phyloP scores from a whole-genome alignment of 2,797 vertebrate genomes.

The Pipistrellus nathusii region DNA sequence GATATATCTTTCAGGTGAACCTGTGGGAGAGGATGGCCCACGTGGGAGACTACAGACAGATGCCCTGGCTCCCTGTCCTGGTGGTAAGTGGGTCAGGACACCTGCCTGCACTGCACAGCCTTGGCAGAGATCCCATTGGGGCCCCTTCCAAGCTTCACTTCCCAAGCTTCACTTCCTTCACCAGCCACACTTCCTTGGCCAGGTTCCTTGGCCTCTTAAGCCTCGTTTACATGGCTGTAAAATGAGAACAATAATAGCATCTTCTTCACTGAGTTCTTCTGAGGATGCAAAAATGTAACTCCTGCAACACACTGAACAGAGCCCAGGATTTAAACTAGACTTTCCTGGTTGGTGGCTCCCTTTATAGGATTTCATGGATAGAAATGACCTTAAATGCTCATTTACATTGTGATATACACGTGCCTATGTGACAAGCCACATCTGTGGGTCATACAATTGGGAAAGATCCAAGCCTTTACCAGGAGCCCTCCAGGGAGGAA shows the following conservation, averaged over 20 bases:
- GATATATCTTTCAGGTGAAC: slow-evolving; percentile 83
- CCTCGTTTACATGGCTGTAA: neutral
- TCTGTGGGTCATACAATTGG: neutral
- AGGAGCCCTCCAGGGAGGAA: too few relatives aligned
- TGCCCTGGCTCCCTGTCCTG: slow-evolving; percentile 91
- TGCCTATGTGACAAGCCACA: neutral
- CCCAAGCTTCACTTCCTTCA: neutral
- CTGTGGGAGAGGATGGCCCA: slow-evolving; percentile 89
- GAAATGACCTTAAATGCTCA: neutral
- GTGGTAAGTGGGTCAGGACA: slow-evolving; percentile 90
- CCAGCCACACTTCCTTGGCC: neutral
- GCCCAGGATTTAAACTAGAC: neutral
- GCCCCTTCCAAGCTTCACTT: neutral
- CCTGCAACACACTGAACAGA: neutral
- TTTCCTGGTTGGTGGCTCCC: neutral
- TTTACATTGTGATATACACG: neutral
- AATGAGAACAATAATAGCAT: accelerated
- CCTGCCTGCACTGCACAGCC: neutral
- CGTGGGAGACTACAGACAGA: slow-evolving; percentile 87
- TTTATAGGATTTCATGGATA: neutral
- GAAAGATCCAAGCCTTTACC: neutral
- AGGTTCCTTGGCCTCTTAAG: neutral
- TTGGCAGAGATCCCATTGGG: neutral
- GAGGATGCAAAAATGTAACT: neutral
- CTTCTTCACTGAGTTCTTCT: neutral